A percentile compares a stretch with the other conserved stretches of the same genome.
Evolutionary conservation across 2,113 vertebrate species (phyloP).

Genomic region (Cygnus buccinator): DNA sequence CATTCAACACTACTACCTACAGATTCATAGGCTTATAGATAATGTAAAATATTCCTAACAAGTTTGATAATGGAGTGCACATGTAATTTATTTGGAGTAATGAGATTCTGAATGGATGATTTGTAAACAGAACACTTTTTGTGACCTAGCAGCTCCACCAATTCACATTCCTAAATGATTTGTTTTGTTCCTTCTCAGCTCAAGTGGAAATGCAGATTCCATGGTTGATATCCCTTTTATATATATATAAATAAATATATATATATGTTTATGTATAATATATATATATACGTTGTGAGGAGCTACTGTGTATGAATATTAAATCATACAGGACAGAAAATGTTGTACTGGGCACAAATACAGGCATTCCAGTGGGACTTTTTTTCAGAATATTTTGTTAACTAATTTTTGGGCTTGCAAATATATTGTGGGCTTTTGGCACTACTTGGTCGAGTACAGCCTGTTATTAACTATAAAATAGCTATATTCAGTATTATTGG

Average conservation of each 20-base stretch:
- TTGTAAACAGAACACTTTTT: conserved; percentile 5
- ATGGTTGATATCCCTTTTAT: background rate
- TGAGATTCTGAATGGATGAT: conserved; percentile 11
- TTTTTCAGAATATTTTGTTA: background rate
- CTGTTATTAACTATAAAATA: background rate
- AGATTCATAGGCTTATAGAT: background rate
- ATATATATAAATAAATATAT: no score
- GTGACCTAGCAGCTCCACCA: conserved; percentile 9
- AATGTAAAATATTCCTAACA: background rate
- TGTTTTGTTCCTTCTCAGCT: conserved; percentile 1
- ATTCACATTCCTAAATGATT: conserved; percentile 38
- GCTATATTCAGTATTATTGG: background rate
- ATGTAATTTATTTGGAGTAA: conserved; percentile 50
- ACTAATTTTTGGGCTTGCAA: background rate
- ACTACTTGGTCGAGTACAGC: background rate
- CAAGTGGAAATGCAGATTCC: conserved; percentile 18
- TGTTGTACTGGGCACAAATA: background rate
- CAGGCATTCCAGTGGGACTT: background rate
- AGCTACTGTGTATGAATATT: background rate
- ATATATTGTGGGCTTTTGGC: background rate
- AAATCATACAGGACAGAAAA: background rate
- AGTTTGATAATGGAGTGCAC: background rate
- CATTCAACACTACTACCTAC: background rate
- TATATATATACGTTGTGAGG: background rate
- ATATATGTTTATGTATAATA: no score